Conservation (phyloP, 1,140 invertebrate species). For the Trachymyrmex septentrionalis region DNA sequence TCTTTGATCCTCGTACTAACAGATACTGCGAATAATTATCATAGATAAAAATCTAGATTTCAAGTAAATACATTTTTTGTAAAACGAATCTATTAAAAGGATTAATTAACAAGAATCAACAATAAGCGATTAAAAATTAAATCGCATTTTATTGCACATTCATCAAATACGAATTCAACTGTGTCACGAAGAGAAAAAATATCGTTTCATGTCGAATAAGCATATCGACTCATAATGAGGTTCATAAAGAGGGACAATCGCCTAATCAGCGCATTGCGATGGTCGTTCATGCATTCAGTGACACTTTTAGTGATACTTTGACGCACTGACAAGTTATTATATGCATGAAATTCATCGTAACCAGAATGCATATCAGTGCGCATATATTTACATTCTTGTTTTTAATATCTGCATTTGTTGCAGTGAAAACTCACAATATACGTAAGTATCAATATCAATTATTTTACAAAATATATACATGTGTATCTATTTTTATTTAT, state of each 20-base stretch:
- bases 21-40: neutral
- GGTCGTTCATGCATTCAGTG: neutral
- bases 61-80: neutral
- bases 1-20: conserved; percentile 72
- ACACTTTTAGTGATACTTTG: neutral
- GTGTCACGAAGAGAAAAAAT: neutral
- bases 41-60: neutral
- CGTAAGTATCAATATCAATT: conserved; percentile 21
- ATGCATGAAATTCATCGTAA: neutral
- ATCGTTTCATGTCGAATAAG: conserved; percentile 24
- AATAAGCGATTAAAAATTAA: neutral
- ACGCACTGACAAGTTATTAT: neutral
- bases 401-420: neutral
- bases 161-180: neutral
- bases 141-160: neutral
- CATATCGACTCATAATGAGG: neutral
- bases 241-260: conserved; percentile 10
- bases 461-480: neutral
- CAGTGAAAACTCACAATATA: neutral
- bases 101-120: no score
- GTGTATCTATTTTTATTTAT: neutral
- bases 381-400: neutral
- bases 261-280: conserved; percentile 35
- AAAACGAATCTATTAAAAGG: neutral
- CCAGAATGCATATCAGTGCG: conserved; percentile 4